Evolutionary conservation across 2,888 invertebrate species (phyloP), one percentile per base, ranked within the genome.

Genomic region (Rhimphoctona megacephalus): DNA sequence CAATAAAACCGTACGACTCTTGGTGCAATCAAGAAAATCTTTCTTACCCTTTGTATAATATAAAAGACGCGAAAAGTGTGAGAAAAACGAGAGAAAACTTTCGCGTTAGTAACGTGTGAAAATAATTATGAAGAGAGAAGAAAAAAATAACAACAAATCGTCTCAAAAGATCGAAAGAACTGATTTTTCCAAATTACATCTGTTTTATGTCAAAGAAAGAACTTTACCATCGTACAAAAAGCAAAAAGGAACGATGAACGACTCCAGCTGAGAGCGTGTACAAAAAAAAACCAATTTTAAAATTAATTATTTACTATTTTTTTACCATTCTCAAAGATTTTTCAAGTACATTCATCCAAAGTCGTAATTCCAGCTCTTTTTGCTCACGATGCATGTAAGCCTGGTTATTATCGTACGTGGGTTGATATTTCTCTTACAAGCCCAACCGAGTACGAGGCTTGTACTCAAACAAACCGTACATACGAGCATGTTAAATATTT

Each of bases 341-440:
- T 69, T 46, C 11, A 66, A 36, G 3, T 43, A 22, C 69, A 22
- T 39, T 4, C 11, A 46, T 5, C 4, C 17, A 43, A 11, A 69
- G 69, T 69, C 69, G 43, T 69, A 43, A 6, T 46, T 69, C 22
- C 69, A 69, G 11, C 22, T 69, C 22, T 11, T 22, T 69, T 69
- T 43, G n/a, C 22, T 5, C 69, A 43, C 43, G 69, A 22, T 17
- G 69, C 22, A 69, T 43, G 33, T 36, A 36, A 30, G 49, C n/a
- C 66, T 17, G n/a, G 66, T 77, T 83, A 70, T 83, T 77, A 83
- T 22, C 61, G 25, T 57, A 64, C 64, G 82, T 77, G 82, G 82
- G 82, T 64, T 52, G 77, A 64, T 76, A 52, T 67, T 67, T 64
- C 76, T 61, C 49, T 61, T 70, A 77, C 82, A 77, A 77, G 77